Percentiles rank a stretch among this genome's conserved stretches.
These are phyloP conservation scores for Neosilurus hyrtlii DNA, from an alignment of 2,797 vertebrate genomes.

Conservation along the genomic window DNA sequence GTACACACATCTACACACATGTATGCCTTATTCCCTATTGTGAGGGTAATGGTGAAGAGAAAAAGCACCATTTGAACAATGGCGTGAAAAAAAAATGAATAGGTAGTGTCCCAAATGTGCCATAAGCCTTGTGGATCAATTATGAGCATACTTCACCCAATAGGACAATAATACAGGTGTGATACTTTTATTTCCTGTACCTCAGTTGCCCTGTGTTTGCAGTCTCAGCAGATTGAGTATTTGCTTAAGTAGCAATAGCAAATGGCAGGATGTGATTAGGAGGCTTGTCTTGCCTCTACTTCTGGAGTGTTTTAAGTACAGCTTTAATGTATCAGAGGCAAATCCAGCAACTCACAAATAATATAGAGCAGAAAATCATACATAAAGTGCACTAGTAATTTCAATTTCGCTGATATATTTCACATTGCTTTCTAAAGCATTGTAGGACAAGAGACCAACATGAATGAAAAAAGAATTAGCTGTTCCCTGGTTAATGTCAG, in stretches of 20 bases:
- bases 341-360: slow-evolving; percentile 14
- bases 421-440: neutral
- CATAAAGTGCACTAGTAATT: neutral
- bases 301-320: slow-evolving; percentile 16
- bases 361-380: neutral
- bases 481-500: neutral
- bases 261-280: neutral
- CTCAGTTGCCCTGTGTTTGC: slow-evolving; percentile 12
- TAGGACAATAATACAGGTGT: neutral
- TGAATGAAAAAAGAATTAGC: slow-evolving; percentile 3
- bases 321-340: neutral
- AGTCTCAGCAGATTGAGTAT: slow-evolving; percentile 20
- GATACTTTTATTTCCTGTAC: neutral
- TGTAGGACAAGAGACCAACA: neutral
- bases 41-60: neutral
- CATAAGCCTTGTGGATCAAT: neutral
- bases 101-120: neutral
- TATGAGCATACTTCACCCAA: neutral
- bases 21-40: neutral
- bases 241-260: slow-evolving; percentile 22
- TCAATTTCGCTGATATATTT: neutral
- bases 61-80: neutral
- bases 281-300: slow-evolving; percentile 8
- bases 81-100: neutral
- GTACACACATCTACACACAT: neutral